These are phyloP conservation scores for Macaria liturata DNA, from an alignment of 2,888 invertebrate genomes.

Conservation along the genomic window DNA sequence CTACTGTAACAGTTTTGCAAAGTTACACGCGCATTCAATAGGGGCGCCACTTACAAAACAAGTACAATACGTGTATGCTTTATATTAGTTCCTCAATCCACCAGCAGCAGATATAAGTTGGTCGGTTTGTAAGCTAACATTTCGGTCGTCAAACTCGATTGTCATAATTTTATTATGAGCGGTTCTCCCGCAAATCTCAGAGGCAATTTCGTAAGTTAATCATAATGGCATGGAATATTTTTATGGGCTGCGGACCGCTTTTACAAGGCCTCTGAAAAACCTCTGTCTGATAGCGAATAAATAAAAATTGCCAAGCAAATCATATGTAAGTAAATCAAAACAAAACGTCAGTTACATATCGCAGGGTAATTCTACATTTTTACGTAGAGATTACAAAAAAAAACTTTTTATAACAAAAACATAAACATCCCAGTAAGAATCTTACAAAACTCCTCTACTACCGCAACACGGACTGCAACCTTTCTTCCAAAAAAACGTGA, in stretches of 20 bases:
- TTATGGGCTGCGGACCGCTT: conserved; percentile 12
- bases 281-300: no score
- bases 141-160: conserved; percentile 72
- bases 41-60: neutral
- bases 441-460: conserved; percentile 2
- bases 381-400: no score
- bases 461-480: conserved; percentile 1
- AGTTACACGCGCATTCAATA: neutral
- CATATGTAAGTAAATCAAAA: no score
- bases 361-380: no score
- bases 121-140: conserved; percentile 40
- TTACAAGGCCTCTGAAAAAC: no score
- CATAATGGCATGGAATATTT: conserved; percentile 35
- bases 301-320: no score
- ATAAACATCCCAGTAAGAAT: conserved; percentile 9
- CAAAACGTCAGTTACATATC: no score
- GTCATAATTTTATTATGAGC: conserved; percentile 66
- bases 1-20: conserved; percentile 42
- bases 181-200: conserved; percentile 46
- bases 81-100: neutral
- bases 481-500: conserved; percentile 38
- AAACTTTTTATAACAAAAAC: neutral
- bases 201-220: conserved; percentile 49
- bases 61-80: no score
- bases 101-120: neutral